Evolutionary conservation across 2,113 vertebrate species (phyloP).

Genomic region (Taurulus bubalis): DNA sequence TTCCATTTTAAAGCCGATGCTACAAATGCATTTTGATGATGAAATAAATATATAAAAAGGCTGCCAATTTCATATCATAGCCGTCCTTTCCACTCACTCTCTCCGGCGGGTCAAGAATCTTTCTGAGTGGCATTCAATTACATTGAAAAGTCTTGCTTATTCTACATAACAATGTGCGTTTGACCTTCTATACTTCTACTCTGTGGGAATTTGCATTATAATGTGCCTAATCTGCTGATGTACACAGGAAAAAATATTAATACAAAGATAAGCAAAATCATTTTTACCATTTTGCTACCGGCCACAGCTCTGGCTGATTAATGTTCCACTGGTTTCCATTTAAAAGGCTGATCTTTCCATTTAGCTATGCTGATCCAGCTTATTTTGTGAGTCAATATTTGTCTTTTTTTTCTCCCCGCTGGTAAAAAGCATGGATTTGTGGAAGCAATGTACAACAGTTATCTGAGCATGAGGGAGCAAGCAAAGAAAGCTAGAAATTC

Average conservation of each 20-base stretch:
- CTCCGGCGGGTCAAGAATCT: constrained; percentile 26
- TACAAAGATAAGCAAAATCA: constrained; percentile 74
- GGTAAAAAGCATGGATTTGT: constrained; percentile 58
- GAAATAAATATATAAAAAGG: not conserved
- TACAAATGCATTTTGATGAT: constrained; percentile 34
- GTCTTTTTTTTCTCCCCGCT: constrained; percentile 27
- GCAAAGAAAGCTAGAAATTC: constrained; percentile 22
- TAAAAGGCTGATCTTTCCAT: constrained; percentile 73
- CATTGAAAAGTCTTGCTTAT: constrained; percentile 31
- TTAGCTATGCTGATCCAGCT: constrained; percentile 76
- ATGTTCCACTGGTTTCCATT: constrained; percentile 73
- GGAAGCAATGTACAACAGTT: constrained; percentile 60
- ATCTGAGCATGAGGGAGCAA: constrained; percentile 46
- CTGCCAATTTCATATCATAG: not conserved
- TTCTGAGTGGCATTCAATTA: constrained; percentile 49
- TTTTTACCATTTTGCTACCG: constrained; percentile 57
- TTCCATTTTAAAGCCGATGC: constrained; percentile 3
- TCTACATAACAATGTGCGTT: constrained; percentile 41
- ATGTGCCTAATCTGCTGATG: constrained; percentile 69
- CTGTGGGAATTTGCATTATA: constrained; percentile 72
- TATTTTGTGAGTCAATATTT: constrained; percentile 76
- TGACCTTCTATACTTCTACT: constrained; percentile 61
- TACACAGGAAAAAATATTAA: constrained; percentile 71
- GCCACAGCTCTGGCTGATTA: constrained; percentile 66
- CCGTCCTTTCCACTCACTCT: not conserved